Percentiles rank a stretch among this genome's conserved stretches.
phyloP scores from a whole-genome alignment of 2,888 invertebrate species.

The Andrena marginata region DNA sequence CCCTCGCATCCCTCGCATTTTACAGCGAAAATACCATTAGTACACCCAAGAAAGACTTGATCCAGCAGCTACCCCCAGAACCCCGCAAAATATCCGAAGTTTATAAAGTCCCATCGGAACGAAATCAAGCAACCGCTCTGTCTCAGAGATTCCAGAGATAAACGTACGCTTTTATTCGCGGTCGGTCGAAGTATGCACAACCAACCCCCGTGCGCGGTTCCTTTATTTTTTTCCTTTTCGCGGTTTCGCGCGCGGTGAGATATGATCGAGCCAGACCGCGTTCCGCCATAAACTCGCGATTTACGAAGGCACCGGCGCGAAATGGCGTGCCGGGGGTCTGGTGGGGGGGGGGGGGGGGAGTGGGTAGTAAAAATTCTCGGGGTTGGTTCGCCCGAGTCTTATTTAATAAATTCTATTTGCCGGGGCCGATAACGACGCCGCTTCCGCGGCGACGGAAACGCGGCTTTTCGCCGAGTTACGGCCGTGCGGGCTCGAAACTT shows the following conservation, averaged over 20 bases:
- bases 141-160: background rate
- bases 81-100: too few species aligned
- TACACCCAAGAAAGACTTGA: too few species aligned
- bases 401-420: constrained; percentile 64
- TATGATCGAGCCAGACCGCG: constrained; percentile 37
- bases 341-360: background rate
- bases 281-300: constrained; percentile 49
- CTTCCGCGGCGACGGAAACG: constrained; percentile 52
- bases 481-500: constrained; percentile 39
- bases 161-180: constrained; percentile 8
- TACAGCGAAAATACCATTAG: too few species aligned
- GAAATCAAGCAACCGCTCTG: too few species aligned
- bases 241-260: constrained; percentile 6
- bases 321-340: constrained; percentile 19
- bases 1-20: too few species aligned
- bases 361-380: constrained; percentile 41
- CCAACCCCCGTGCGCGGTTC: constrained; percentile 5
- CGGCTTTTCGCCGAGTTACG: constrained; percentile 22
- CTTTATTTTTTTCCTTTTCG: background rate
- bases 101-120: too few species aligned
- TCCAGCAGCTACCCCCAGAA: too few species aligned
- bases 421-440: constrained; percentile 54
- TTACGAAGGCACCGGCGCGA: constrained; percentile 37
- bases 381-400: constrained; percentile 25
- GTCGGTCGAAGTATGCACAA: background rate